Evolutionary conservation across 2,113 vertebrate genomes (phyloP).

Genomic region (Spizaetus ornatus): DNA sequence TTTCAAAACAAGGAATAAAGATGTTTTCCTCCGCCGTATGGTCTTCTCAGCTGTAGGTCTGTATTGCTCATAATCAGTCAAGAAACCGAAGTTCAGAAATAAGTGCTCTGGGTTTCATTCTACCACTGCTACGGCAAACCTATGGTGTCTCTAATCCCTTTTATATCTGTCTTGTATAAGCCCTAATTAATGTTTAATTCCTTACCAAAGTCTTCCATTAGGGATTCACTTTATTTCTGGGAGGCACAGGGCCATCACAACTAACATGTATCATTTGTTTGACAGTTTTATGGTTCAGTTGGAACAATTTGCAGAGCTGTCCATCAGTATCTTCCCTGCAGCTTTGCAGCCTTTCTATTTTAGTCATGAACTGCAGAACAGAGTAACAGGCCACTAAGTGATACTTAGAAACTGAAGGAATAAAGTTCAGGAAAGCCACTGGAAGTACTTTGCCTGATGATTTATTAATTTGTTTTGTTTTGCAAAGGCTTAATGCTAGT

Average conservation of each 20-base stretch:
- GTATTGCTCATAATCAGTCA: not conserved
- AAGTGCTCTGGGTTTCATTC: not conserved
- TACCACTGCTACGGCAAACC: not conserved
- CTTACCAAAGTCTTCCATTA: conserved; percentile 54
- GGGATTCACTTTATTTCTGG: conserved; percentile 47
- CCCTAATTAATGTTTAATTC: conserved; percentile 63
- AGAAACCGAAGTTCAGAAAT: not conserved
- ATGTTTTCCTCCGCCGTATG: not conserved
- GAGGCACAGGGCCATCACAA: conserved; percentile 36
- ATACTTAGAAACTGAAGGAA: not conserved
- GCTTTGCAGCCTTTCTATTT: conserved; percentile 60
- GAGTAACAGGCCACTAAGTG: conserved; percentile 10
- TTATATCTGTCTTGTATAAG: not conserved
- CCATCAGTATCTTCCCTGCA: conserved; percentile 25
- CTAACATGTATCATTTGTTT: conserved; percentile 51
- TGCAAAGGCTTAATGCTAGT: not conserved
- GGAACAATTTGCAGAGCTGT: conserved; percentile 64
- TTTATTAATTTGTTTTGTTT: not conserved
- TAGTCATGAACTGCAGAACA: not conserved
- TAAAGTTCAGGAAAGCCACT: not conserved
- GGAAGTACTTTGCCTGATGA: not conserved
- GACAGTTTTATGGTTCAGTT: conserved; percentile 70
- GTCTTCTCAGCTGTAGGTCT: not conserved
- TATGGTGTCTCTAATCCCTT: not conserved
- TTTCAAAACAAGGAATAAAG: not conserved